Percentiles rank a stretch among this genome's conserved stretches.
phyloP scores from a whole-genome alignment of 2,113 vertebrate species.

The Tiliqua scincoides region DNA sequence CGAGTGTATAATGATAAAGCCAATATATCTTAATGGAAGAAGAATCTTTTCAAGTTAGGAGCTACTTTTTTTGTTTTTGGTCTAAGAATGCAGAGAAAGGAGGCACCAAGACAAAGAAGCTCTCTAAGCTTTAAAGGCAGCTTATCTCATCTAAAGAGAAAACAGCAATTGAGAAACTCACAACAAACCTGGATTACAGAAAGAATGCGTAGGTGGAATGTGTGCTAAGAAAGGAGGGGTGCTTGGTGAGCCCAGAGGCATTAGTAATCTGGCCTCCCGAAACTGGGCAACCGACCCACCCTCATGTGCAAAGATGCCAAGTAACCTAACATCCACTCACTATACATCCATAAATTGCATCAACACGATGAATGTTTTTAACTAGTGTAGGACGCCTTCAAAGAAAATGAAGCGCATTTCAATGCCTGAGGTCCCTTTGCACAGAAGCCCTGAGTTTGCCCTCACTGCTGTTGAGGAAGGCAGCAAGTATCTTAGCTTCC shows the following conservation, averaged over 20 bases:
- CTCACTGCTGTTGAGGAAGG: neutral
- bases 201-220: neutral
- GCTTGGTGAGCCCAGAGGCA: neutral
- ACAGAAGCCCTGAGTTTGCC: neutral
- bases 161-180: neutral
- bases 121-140: neutral
- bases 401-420: neutral
- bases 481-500: neutral
- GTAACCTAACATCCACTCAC: neutral
- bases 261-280: neutral
- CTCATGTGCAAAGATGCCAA: neutral
- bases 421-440: neutral
- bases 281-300: neutral
- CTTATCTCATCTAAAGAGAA: neutral
- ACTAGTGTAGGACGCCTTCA: neutral
- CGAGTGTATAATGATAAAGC: neutral
- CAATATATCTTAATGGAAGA: constrained; percentile 26
- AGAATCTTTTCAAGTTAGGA: neutral
- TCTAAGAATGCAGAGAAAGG: neutral
- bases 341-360: neutral
- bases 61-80: neutral
- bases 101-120: neutral
- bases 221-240: too few relatives aligned
- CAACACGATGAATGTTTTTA: neutral
- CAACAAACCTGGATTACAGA: neutral